Conservation (phyloP, 2,888 invertebrate genomes). For the Eilema depressum region DNA sequence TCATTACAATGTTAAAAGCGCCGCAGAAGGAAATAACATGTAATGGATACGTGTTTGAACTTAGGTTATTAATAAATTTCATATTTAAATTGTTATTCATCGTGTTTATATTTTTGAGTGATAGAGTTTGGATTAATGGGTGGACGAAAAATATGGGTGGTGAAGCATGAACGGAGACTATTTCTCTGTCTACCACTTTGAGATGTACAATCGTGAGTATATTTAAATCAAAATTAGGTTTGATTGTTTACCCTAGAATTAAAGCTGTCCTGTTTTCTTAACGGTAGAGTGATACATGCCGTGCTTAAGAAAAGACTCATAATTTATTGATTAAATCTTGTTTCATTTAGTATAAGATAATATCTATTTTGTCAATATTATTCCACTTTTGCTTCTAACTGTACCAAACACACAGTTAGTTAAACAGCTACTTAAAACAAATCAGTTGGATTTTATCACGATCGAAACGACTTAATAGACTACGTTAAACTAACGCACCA, state of each 20-base stretch:
- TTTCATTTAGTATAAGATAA: too few relatives aligned
- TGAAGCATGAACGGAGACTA: too few relatives aligned
- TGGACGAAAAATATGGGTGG: too few relatives aligned
- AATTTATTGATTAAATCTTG: too few relatives aligned
- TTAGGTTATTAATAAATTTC: neutral
- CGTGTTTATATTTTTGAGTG: neutral
- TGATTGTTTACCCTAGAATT: too few relatives aligned
- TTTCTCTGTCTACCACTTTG: neutral
- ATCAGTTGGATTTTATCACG: constrained; percentile 44
- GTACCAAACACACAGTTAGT: neutral
- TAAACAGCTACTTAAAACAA: constrained; percentile 32
- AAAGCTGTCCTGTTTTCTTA: too few relatives aligned
- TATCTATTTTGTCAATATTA: neutral
- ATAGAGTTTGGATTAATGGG: too few relatives aligned
- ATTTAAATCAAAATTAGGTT: too few relatives aligned
- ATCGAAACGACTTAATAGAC: constrained; percentile 55
- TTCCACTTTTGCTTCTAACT: neutral
- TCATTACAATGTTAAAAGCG: constrained; percentile 27
- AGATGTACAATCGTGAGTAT: too few relatives aligned
- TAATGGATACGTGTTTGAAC: neutral
- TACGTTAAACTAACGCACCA: constrained; percentile 68
- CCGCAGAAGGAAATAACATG: neutral
- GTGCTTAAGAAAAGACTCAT: too few relatives aligned
- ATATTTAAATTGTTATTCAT: neutral
- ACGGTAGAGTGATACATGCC: too few relatives aligned